phyloP scores from a whole-genome alignment of 2,797 vertebrate species.

The Pipistrellus pygmaeus region DNA sequence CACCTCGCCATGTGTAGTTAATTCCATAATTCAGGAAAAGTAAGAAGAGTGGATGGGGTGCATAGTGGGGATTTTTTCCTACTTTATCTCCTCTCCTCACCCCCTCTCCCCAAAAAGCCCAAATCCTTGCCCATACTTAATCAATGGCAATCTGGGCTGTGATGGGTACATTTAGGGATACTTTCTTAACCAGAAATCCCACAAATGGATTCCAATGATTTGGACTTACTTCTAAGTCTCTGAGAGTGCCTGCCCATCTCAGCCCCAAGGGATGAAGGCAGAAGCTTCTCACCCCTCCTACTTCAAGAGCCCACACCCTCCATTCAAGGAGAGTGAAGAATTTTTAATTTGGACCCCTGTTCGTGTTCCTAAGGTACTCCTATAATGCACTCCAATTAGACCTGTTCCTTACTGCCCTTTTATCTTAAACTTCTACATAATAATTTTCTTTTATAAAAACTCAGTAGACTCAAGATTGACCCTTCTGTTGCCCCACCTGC shows the following conservation, averaged over 20 bases:
- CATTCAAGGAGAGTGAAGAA: neutral
- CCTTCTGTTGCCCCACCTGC: constrained; percentile 16
- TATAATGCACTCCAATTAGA: neutral
- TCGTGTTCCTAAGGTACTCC: neutral
- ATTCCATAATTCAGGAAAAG: neutral
- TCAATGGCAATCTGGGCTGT: neutral
- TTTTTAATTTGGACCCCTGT: neutral
- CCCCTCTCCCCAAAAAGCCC: neutral
- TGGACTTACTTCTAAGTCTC: neutral
- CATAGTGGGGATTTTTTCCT: neutral
- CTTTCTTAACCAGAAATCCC: neutral
- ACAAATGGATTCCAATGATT: neutral
- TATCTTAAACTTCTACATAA: neutral
- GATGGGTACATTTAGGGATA: neutral
- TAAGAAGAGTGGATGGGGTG: neutral
- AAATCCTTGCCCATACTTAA: neutral
- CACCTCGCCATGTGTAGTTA: neutral
- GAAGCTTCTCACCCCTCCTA: neutral
- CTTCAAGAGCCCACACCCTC: neutral
- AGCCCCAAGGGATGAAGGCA: neutral
- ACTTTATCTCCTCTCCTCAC: neutral
- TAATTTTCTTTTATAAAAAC: neutral
- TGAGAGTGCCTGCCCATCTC: neutral
- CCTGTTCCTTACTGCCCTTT: neutral
- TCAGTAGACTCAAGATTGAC: neutral